Percentiles rank a stretch among this genome's conserved stretches.
These are phyloP conservation scores for Sinopyrophorus schimmeli DNA, from an alignment of 2,888 invertebrate genomes.

Conservation along the genomic window DNA sequence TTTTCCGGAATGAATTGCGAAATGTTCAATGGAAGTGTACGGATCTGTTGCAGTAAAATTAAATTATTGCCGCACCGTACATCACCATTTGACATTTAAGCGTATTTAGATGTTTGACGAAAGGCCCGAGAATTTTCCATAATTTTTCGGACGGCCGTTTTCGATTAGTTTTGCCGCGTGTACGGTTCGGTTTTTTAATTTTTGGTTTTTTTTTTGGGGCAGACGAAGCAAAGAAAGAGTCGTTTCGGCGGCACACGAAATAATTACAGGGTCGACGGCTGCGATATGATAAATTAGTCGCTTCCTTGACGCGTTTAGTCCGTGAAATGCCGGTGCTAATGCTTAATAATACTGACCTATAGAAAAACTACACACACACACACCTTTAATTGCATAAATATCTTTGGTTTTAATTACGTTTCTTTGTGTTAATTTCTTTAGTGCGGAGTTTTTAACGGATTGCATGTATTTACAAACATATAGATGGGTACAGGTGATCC, in stretches of 20 bases:
- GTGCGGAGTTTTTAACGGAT: too few relatives aligned
- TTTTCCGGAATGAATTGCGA: slow-evolving; percentile 27
- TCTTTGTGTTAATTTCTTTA: too few relatives aligned
- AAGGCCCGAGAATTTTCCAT: slow-evolving; percentile 36
- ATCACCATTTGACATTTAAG: slow-evolving; percentile 47
- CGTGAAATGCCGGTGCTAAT: slow-evolving; percentile 35
- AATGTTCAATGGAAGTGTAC: slow-evolving; percentile 17
- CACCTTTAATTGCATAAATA: too few relatives aligned
- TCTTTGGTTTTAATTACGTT: too few relatives aligned
- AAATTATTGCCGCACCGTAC: slow-evolving; percentile 45
- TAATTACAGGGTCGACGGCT: slow-evolving; percentile 54
- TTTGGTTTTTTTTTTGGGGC: slow-evolving; percentile 11
- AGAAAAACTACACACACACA: slow-evolving; percentile 11
- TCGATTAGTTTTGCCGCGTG: slow-evolving; percentile 24
- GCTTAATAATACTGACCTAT: slow-evolving; percentile 33
- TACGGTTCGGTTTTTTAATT: too few relatives aligned
- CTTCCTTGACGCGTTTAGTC: slow-evolving; percentile 41
- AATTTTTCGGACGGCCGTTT: slow-evolving; percentile 22
- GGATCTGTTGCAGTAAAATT: slow-evolving; percentile 40
- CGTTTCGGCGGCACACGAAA: slow-evolving; percentile 50
- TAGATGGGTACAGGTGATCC: too few relatives aligned
- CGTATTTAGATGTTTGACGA: slow-evolving; percentile 41
- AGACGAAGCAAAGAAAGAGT: slow-evolving; percentile 11
- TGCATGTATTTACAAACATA: too few relatives aligned
- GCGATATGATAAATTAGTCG: slow-evolving; percentile 54